Conservation (phyloP, 2,797 vertebrate genomes). For the Poeciliopsis infans region DNA sequence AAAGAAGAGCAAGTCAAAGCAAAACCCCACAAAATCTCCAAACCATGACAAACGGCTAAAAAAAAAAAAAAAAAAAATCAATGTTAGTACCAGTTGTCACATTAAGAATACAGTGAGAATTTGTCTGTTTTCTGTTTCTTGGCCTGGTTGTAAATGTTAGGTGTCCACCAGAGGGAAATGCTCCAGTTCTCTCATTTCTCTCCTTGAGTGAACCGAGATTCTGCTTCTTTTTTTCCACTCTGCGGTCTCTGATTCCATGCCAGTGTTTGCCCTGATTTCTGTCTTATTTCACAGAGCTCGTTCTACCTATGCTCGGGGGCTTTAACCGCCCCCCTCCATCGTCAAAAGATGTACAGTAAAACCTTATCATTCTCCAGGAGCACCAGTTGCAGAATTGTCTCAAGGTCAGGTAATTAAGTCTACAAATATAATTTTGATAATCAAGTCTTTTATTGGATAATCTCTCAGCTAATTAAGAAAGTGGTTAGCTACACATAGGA, state of each 20-base stretch:
- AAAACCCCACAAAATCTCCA: background rate
- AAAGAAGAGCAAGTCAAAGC: background rate
- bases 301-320: constrained; percentile 55
- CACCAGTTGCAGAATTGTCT: constrained; percentile 10
- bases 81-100: constrained; percentile 17
- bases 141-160: constrained; percentile 49
- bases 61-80: constrained; percentile 18
- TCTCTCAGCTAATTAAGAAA: background rate
- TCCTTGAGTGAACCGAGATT: constrained; percentile 57
- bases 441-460: background rate
- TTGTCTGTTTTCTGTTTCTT: constrained; percentile 6
- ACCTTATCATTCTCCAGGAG: constrained; percentile 32
- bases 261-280: constrained; percentile 52
- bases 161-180: constrained; percentile 65
- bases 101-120: constrained; percentile 8
- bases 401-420: constrained; percentile 43
- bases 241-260: constrained; percentile 24
- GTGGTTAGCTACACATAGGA: background rate
- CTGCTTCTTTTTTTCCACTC: constrained; percentile 18
- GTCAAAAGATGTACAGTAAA: constrained; percentile 27
- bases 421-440: background rate
- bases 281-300: constrained; percentile 38
- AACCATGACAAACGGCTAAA: background rate
- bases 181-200: constrained; percentile 70
- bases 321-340: constrained; percentile 33